Evolutionary conservation across 2,113 vertebrate species (phyloP), one percentile per base, ranked within the genome.

Genomic region (Polyodon spathula): DNA sequence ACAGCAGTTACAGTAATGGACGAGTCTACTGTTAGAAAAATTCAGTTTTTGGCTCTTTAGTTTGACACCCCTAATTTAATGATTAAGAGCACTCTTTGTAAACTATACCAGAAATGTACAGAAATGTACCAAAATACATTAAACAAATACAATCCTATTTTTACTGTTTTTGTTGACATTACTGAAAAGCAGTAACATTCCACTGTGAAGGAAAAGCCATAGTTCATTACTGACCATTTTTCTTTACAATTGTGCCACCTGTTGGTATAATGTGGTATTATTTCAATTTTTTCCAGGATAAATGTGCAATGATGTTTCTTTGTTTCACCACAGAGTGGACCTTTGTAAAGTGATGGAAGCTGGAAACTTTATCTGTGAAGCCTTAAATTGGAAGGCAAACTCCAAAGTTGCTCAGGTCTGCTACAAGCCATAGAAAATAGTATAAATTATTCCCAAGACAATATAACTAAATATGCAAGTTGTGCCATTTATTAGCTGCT

Each of bases 301-400:
- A 57, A 40, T 48, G 63, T 67, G 63, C 2, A 7, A 27, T 27
- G 61, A 60, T 77, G n/a, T 48, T 17, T 58, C 6, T 37, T 39
- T 9, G 41, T 54, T 74, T 37, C 37, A 37, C 73, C 73, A 40
- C 70, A 97, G 95, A 68, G 92, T 96, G 71, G 80, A 94, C 72
- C 87, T 97, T 67, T 63, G 75, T 64, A 85, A 86, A 66, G 88
- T 98, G 44, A 87, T 93, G 71, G 87, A 95, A 75, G 87, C 87
- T 52, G 94, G 93, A 16, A 84, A 95, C 66, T 98, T 94, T 76
- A 96, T 97, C 73, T 97, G 93, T 78, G 84, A 73, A 60, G 86
- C 85, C 66, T 81, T 97, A 68, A 76, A 81, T 61, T 90, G 92
- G 76, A 83, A 82, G 65, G 95, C 92, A 66, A 93, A 90, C 75